These are phyloP conservation scores for Cebidichthys violaceus DNA, from an alignment of 2,113 vertebrate genomes.

Conservation along the genomic window DNA sequence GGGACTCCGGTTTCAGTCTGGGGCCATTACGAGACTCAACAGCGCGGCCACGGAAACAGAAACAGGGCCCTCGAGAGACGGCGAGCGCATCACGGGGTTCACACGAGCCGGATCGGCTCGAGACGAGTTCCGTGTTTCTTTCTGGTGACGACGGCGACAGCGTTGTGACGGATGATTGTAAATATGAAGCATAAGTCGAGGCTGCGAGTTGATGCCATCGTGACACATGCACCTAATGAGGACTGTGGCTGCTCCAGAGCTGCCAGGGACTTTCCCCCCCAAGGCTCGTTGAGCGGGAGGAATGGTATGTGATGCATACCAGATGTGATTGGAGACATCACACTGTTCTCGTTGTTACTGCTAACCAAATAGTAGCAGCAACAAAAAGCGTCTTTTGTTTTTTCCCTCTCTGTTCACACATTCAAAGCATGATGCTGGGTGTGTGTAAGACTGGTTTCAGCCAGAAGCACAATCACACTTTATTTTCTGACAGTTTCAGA, in stretches of 20 bases:
- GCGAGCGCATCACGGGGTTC: slow-evolving; percentile 36
- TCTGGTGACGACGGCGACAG: slow-evolving; percentile 71
- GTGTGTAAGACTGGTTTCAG: slow-evolving; percentile 51
- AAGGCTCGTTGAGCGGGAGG: slow-evolving; percentile 60
- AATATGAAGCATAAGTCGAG: slow-evolving; percentile 81
- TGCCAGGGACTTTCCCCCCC: slow-evolving; percentile 65
- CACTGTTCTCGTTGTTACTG: slow-evolving; percentile 75
- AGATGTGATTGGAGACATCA: slow-evolving; percentile 80
- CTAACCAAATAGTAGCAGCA: slow-evolving; percentile 73
- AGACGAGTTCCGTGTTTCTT: slow-evolving; percentile 57
- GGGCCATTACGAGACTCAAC: slow-evolving; percentile 72
- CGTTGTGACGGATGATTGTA: slow-evolving; percentile 72
- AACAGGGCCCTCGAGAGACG: slow-evolving; percentile 58
- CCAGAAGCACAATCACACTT: slow-evolving; percentile 69
- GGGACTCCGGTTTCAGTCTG: slow-evolving; percentile 72
- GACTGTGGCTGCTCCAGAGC: slow-evolving; percentile 70
- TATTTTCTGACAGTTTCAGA: slow-evolving; percentile 49
- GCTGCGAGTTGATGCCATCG: slow-evolving; percentile 73
- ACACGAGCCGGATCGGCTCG: slow-evolving; percentile 53
- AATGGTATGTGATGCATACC: slow-evolving; percentile 78
- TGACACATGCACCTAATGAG: slow-evolving; percentile 83
- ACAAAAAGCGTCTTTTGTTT: slow-evolving; percentile 66
- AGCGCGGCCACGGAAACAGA: slow-evolving; percentile 65
- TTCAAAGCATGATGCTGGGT: slow-evolving; percentile 63
- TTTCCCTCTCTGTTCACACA: slow-evolving; percentile 69